Evolutionary conservation across 2,113 vertebrate genomes (phyloP).

Genomic region (Nycticorax nycticorax): DNA sequence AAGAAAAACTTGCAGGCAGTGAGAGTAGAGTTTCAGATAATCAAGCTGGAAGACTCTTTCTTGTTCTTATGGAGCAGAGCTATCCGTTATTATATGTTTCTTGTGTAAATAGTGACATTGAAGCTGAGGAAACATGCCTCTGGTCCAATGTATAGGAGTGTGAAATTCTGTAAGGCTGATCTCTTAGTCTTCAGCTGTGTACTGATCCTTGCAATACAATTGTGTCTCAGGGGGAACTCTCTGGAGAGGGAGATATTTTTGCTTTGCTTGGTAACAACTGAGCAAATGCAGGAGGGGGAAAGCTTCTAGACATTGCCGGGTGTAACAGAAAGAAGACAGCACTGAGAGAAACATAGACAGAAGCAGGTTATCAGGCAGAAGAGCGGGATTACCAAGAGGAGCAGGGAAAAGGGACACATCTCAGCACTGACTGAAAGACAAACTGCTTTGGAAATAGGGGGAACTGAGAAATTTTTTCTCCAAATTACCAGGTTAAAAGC

Average conservation of each 20-base stretch:
- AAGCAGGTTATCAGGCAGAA: background rate
- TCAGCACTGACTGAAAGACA: background rate
- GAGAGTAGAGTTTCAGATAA: background rate
- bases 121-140: background rate
- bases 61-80: background rate
- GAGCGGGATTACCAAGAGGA: background rate
- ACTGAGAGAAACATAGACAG: background rate
- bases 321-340: background rate
- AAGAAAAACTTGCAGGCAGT: background rate
- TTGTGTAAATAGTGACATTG: background rate
- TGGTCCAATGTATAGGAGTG: background rate
- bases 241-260: background rate
- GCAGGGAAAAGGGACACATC: background rate
- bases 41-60: background rate
- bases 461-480: background rate
- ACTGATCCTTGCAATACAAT: background rate
- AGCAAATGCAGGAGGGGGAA: background rate
- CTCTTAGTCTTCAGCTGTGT: background rate
- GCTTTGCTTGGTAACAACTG: background rate
- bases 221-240: background rate
- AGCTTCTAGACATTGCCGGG: background rate
- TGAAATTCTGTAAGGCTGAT: background rate
- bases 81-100: background rate
- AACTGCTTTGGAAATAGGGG: background rate
- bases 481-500: background rate